Evolutionary conservation across 2,113 vertebrate genomes (phyloP).

Genomic region (Psammodynastes pulverulentus): DNA sequence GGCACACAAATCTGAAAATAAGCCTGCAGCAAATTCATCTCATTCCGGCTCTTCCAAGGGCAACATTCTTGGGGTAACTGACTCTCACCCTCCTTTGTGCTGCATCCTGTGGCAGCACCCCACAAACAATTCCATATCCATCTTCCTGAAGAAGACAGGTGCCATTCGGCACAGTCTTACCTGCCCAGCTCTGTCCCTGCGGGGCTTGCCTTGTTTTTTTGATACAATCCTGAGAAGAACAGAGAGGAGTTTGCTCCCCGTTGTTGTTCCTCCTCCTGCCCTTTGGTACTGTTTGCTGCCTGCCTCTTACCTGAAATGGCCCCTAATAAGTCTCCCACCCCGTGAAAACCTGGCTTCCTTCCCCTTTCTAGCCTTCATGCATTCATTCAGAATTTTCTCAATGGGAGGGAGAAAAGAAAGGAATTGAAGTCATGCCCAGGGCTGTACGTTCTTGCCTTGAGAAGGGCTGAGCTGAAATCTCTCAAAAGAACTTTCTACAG

Average conservation of each 20-base stretch:
- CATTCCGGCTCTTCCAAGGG: neutral
- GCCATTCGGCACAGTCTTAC: neutral
- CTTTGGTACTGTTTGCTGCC: neutral
- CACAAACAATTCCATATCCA: neutral
- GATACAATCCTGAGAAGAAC: neutral
- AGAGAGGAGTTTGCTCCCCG: neutral
- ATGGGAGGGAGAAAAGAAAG: neutral
- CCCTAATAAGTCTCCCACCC: neutral
- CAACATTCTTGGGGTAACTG: neutral
- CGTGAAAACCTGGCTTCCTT: neutral
- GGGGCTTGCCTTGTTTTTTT: neutral
- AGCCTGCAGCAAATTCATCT: neutral
- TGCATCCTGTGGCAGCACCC: neutral
- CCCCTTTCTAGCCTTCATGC: neutral
- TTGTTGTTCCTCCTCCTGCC: neutral
- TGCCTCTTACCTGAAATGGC: neutral
- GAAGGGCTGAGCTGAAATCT: neutral
- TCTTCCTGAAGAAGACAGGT: neutral
- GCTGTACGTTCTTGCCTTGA: neutral
- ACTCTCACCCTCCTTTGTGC: neutral
- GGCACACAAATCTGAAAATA: neutral
- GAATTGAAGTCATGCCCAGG: neutral
- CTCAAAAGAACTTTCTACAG: neutral
- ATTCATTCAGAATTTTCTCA: neutral
- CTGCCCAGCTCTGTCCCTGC: neutral